A percentile compares a stretch with the other conserved stretches of the same genome.
Evolutionary conservation across 2,113 vertebrate species (phyloP).

Genomic region (Rana temporaria): DNA sequence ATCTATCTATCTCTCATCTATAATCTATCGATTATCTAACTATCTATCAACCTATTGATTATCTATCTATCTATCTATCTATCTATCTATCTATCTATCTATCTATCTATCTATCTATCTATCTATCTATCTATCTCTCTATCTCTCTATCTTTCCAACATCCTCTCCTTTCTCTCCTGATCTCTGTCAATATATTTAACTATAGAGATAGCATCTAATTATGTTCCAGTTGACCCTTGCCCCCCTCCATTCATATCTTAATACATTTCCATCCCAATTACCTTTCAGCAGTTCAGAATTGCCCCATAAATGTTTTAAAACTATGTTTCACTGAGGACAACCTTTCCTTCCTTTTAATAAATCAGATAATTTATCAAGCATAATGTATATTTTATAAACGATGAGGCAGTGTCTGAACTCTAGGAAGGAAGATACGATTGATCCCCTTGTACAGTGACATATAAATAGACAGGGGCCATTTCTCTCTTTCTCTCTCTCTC

Average conservation of each 20-base stretch:
- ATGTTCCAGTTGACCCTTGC: not conserved
- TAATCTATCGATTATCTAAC: not conserved
- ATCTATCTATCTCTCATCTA: conserved; percentile 13
- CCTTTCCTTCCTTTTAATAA: not conserved
- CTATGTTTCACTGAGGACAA: not conserved
- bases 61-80: conserved; percentile 35
- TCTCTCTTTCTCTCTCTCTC: not conserved
- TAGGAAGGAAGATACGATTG: not conserved
- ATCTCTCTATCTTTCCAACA: not conserved
- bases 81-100: conserved; percentile 13
- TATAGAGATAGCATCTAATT: conserved; percentile 2
- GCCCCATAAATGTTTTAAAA: not conserved
- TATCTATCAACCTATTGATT: not conserved
- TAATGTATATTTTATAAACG: conserved; percentile 10
- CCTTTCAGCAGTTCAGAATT: not conserved
- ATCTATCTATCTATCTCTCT: not conserved
- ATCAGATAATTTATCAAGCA: not conserved
- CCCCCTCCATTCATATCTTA: not conserved
- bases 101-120: conserved; percentile 12
- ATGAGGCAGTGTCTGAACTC: conserved; percentile 6
- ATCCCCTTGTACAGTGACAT: not conserved
- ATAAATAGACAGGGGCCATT: not conserved
- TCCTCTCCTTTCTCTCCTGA: not conserved
- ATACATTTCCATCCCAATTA: not conserved
- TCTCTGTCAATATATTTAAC: conserved; percentile 1